Percentiles rank a stretch among this genome's conserved stretches.
phyloP scores from a whole-genome alignment of 2,113 vertebrate genomes.

The Bucco capensis region DNA sequence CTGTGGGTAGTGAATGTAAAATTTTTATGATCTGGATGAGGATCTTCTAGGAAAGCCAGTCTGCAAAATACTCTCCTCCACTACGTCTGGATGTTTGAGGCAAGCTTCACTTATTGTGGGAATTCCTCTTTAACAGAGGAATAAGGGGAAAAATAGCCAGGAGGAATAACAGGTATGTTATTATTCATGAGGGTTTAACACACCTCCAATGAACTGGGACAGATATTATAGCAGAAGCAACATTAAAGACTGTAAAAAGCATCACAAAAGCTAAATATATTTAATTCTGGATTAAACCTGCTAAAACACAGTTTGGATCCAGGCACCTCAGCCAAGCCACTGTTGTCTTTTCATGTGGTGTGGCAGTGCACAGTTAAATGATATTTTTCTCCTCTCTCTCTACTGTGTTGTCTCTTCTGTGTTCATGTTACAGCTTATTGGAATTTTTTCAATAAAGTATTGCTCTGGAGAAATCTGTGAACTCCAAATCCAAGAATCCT shows the following conservation, averaged over 20 bases:
- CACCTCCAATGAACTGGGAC: neutral
- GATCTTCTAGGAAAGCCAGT: neutral
- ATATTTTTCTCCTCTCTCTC: neutral
- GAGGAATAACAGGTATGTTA: neutral
- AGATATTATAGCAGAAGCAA: neutral
- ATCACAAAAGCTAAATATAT: neutral
- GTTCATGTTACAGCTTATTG: neutral
- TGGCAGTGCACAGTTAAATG: neutral
- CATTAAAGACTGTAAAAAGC: neutral
- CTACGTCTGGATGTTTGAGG: neutral
- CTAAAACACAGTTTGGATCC: neutral
- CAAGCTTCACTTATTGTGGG: neutral
- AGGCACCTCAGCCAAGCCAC: neutral
- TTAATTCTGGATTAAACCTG: neutral
- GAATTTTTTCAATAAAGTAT: neutral
- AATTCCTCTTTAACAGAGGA: neutral
- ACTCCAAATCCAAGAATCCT: neutral
- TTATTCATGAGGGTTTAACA: neutral
- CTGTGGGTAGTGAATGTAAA: neutral
- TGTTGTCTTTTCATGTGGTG: neutral
- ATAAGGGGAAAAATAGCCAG: neutral
- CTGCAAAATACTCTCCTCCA: neutral
- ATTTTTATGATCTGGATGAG: neutral
- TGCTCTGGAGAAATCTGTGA: neutral
- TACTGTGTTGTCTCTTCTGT: neutral